Conservation (phyloP, 2,113 vertebrate species). For the Pterocles gutturalis region DNA sequence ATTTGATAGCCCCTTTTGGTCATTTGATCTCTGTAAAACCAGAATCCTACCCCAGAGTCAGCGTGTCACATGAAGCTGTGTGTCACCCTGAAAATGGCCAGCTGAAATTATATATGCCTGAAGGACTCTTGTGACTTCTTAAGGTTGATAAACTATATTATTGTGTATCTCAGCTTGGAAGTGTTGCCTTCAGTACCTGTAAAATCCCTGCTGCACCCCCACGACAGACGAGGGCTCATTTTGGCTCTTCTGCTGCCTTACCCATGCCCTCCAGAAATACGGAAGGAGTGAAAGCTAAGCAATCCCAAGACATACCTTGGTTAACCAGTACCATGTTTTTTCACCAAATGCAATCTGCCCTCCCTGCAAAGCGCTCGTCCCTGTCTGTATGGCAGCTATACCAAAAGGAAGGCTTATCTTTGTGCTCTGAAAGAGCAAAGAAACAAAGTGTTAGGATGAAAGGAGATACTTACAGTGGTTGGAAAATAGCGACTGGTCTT, state of each 20-base stretch:
- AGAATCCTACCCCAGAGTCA: no score
- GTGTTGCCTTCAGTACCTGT: background rate
- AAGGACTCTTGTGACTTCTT: background rate
- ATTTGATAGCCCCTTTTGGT: background rate
- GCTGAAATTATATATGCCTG: background rate
- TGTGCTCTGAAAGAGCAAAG: background rate
- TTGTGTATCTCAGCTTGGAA: background rate
- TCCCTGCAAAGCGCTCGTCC: background rate
- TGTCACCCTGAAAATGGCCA: background rate
- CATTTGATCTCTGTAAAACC: accelerated
- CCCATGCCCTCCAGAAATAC: background rate
- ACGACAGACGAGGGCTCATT: background rate
- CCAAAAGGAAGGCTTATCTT: background rate
- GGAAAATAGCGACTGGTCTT: constrained; percentile 96
- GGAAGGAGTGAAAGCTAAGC: background rate
- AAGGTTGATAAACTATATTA: background rate
- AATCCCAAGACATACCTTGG: background rate
- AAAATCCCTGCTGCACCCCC: background rate
- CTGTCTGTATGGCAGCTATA: background rate
- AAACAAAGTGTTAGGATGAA: background rate
- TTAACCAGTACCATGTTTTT: background rate
- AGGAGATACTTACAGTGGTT: constrained; percentile 87
- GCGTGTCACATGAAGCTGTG: no score
- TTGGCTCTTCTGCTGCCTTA: background rate
- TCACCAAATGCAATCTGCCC: background rate